phyloP scores from a whole-genome alignment of 2,797 vertebrate genomes.

The Delichon dasypus region DNA sequence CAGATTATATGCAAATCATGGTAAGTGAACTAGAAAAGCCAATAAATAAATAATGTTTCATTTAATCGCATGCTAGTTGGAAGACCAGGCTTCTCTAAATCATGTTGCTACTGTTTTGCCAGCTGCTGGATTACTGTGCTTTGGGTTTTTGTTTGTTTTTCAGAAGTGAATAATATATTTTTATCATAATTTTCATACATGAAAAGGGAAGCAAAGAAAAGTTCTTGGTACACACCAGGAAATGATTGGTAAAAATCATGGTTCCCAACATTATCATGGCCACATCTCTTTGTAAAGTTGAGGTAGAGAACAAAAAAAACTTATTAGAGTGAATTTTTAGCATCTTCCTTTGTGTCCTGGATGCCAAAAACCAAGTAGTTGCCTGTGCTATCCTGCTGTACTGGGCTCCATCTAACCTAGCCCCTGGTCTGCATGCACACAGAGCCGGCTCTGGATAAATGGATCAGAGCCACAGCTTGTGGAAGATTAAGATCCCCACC shows the following conservation, averaged over 20 bases:
- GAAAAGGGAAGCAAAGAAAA: neutral
- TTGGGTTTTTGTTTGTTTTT: neutral
- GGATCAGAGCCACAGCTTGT: neutral
- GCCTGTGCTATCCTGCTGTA: neutral
- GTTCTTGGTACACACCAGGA: neutral
- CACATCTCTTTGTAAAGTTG: neutral
- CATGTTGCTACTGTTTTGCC: neutral
- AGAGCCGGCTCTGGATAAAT: neutral
- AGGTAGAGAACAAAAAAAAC: neutral
- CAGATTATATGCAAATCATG: neutral
- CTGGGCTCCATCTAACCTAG: neutral
- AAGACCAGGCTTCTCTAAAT: neutral
- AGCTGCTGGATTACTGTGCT: neutral
- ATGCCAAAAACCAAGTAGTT: neutral
- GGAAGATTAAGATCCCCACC: neutral
- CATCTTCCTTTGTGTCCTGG: neutral
- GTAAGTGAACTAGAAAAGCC: neutral
- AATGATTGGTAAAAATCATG: neutral
- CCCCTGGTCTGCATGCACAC: accelerated
- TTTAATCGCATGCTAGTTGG: neutral
- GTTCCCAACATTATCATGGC: neutral
- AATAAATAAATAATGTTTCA: neutral
- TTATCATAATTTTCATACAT: neutral
- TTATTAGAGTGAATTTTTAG: neutral
- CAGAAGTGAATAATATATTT: neutral